phyloP scores from a whole-genome alignment of 2,113 vertebrate species.

The Pavo muticus region DNA sequence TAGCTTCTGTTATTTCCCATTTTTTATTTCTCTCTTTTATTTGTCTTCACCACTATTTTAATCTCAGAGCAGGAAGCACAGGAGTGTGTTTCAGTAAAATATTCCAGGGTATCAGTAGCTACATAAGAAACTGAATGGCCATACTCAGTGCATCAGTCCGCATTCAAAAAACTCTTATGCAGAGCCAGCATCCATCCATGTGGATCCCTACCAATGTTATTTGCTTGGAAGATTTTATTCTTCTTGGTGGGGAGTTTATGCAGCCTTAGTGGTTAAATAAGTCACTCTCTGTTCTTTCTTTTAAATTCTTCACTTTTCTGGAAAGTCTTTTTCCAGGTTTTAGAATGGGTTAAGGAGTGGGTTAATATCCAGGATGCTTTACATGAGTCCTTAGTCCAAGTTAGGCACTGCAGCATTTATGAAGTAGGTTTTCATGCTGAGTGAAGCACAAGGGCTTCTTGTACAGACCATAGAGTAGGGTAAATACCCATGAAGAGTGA shows the following conservation, averaged over 20 bases:
- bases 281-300: neutral
- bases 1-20: neutral
- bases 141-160: neutral
- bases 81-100: neutral
- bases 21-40: neutral
- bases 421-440: neutral
- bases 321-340: neutral
- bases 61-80: neutral
- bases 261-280: neutral
- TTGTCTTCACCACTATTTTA: neutral
- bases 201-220: neutral
- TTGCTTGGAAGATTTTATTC: neutral
- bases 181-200: neutral
- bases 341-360: neutral
- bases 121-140: neutral
- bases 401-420: neutral
- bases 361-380: neutral
- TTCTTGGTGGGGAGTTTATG: neutral
- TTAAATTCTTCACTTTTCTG: neutral
- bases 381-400: neutral
- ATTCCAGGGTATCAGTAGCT: neutral
- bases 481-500: neutral
- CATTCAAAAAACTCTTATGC: neutral
- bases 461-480: neutral
- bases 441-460: neutral